phyloP scores from a whole-genome alignment of 2,113 vertebrate species.

The Dicaeum eximium region DNA sequence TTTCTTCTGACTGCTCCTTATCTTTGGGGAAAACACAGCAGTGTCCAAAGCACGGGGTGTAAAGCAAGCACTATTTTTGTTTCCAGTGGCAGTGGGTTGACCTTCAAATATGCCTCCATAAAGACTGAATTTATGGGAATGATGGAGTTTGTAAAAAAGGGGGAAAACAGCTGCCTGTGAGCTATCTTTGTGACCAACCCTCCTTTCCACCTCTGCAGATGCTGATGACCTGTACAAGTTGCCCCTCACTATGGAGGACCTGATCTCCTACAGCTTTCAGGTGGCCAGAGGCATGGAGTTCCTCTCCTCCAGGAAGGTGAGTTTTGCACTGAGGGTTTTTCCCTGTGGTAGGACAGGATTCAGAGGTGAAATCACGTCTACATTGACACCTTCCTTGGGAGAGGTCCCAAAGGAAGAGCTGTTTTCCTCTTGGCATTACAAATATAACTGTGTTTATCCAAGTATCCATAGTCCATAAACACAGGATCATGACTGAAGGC shows the following conservation, averaged over 20 bases:
- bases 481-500: constrained; percentile 40
- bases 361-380: constrained; percentile 12
- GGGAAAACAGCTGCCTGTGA: background rate
- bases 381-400: constrained; percentile 23
- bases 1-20: constrained; percentile 59
- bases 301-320: constrained; percentile 91
- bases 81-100: constrained; percentile 29
- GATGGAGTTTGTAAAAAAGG: background rate
- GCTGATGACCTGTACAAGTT: constrained; percentile 66
- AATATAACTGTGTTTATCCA: constrained; percentile 49
- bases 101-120: constrained; percentile 33
- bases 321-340: background rate
- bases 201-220: constrained; percentile 41
- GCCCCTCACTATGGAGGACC: constrained; percentile 86
- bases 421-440: constrained; percentile 37
- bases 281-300: constrained; percentile 97
- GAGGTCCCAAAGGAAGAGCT: constrained; percentile 32
- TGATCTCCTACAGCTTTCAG: constrained; percentile 95
- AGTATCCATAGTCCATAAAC: constrained; percentile 39
- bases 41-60: background rate
- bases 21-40: constrained; percentile 53
- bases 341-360: background rate
- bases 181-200: background rate
- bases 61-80: constrained; percentile 43
- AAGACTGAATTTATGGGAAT: constrained; percentile 15